Evolutionary conservation across 2,113 vertebrate species (phyloP).

Genomic region (Paratilapia polleni): DNA sequence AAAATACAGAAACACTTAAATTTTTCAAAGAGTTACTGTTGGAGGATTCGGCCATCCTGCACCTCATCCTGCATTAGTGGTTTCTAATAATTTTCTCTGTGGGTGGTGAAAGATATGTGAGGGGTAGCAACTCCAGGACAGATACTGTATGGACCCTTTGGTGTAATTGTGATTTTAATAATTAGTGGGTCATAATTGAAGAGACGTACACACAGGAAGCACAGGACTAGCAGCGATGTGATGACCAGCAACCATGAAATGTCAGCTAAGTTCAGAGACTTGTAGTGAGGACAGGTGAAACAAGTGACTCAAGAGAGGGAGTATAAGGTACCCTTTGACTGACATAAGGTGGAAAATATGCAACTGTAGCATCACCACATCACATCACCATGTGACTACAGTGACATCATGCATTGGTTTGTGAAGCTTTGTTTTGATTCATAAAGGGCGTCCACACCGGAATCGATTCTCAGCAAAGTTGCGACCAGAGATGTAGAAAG

Average conservation of each 20-base stretch:
- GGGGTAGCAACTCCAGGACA: background rate
- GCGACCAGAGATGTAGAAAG: background rate
- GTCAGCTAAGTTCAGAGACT: background rate
- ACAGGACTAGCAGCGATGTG: too few relatives aligned
- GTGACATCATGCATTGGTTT: background rate
- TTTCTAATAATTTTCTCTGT: background rate
- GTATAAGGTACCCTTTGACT: too few relatives aligned
- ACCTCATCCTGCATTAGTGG: background rate
- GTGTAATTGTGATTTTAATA: background rate
- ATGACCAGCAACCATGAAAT: fast-evolving
- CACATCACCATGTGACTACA: background rate
- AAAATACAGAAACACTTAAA: background rate
- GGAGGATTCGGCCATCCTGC: background rate
- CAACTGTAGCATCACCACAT: too few relatives aligned
- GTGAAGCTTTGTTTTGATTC: background rate
- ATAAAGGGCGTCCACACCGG: background rate
- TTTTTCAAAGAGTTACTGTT: background rate
- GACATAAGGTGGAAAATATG: background rate
- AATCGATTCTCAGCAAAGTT: fast-evolving
- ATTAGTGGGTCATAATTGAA: background rate
- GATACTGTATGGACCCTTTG: background rate
- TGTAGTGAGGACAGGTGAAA: background rate
- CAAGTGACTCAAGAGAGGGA: background rate
- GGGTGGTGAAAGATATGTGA: background rate
- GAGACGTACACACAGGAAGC: too few relatives aligned